Base-by-base conservation (phyloP, 2,113 vertebrate species). In the Marmota monax region DNA sequence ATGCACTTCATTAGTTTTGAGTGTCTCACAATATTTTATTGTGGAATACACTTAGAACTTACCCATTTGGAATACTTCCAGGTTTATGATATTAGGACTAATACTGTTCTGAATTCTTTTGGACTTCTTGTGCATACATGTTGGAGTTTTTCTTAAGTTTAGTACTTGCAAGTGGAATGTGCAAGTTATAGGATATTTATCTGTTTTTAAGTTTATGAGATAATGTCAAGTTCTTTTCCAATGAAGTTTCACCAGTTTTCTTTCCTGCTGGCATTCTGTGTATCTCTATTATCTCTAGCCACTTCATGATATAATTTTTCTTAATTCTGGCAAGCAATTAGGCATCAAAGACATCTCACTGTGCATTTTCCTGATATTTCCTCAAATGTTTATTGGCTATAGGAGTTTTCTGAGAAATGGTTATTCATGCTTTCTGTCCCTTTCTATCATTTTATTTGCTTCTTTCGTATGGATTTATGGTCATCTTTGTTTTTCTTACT, bases 401-500 rank as follows among this genome's bases (percentile, higher is more conserved):
- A 63, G 53, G 8, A 73, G 23, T 90, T 86, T 84, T 78, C 72
- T 92, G 65, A n/a, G 70, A 89, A 48, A 84, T 78, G 39, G n/a
- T 73, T 79, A 5, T 56, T 88, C 27, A 25, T 77, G 10, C 42
- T 6, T 85, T 94, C 27, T 90, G 9, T 51, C 14, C 34, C 29
- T 69, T 95, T 84, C 22, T 65, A 23, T 78, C n/a, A 67, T 73
- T 84, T 69, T 78, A 27, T 92, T 92, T 70, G 63, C 5, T 61
- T 37, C 32, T 96, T 96, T 95, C 39, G 78, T 58, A 53, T 14
- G 11, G 37, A 86, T 65, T 92, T 96, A 39, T 29, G 73, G n/a
- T 51, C 67, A 18, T 82, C n/a, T 93, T 97, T 92, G 51, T 51
- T 89, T 86, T 96, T n/a, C 4, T 16, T 87, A 48, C 42, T 79